Evolutionary conservation across 37 sponge, comb jelly and placozoan species (phyloP).

Genomic region (Haliclona indistincta): DNA sequence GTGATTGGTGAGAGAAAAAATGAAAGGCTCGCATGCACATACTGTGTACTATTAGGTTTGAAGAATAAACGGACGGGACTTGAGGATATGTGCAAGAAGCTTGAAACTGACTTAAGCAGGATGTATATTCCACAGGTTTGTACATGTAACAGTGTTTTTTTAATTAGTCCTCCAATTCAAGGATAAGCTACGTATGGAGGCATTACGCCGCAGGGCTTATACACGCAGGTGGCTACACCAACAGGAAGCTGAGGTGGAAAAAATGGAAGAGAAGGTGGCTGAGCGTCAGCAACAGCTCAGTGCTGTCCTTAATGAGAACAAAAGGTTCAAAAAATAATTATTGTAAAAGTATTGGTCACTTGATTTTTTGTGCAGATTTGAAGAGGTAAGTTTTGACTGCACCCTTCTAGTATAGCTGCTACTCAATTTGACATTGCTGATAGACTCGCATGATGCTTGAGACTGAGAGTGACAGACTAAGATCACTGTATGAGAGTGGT

Average conservation of each 20-base stretch:
- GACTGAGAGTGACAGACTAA: conserved; percentile 15
- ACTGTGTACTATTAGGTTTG: conserved; percentile 14
- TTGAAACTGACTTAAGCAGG: conserved; percentile 19
- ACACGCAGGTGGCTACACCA: conserved; percentile 27
- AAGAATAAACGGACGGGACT: conserved; percentile 37
- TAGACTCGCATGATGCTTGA: conserved; percentile 14
- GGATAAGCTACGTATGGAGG: conserved; percentile 56
- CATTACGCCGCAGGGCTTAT: conserved; percentile 49
- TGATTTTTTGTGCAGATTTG: conserved; percentile 29
- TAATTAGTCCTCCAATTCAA: background rate
- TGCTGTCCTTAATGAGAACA: conserved; percentile 34
- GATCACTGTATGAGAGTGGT: background rate
- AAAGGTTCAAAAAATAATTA: conserved; percentile 25
- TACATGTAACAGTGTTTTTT: background rate
- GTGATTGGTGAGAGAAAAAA: conserved; percentile 24
- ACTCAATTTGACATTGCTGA: background rate
- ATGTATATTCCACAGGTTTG: conserved; percentile 54
- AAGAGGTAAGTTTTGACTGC: conserved; percentile 10
- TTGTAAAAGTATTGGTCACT: too few relatives aligned
- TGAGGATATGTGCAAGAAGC: conserved; percentile 17
- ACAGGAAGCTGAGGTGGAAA: conserved; percentile 39
- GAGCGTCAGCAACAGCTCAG: conserved; percentile 17
- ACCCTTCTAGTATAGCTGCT: background rate
- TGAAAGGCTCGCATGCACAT: background rate
- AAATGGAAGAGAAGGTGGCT: conserved; percentile 33